These are phyloP conservation scores for Aspiorhynchus laticeps DNA, from an alignment of 2,113 vertebrate species.

Conservation along the genomic window DNA sequence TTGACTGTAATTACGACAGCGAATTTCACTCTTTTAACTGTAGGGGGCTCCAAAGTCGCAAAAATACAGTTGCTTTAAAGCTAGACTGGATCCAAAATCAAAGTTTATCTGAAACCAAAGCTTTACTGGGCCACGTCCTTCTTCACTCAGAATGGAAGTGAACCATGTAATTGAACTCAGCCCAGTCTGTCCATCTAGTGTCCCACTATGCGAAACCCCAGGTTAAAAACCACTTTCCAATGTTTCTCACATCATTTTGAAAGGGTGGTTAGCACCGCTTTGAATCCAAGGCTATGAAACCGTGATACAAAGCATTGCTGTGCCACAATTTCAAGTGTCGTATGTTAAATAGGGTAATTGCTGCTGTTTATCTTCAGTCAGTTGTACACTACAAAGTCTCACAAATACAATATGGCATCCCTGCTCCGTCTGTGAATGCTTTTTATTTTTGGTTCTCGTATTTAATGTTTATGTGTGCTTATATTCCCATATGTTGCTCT, in stretches of 20 bases:
- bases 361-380: constrained; percentile 3
- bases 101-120: constrained; percentile 21
- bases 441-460: constrained; percentile 28
- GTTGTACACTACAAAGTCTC: background rate
- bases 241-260: background rate
- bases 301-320: background rate
- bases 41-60: background rate
- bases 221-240: background rate
- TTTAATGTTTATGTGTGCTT: constrained; percentile 34
- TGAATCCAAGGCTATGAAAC: background rate
- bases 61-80: background rate
- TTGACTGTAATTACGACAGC: background rate
- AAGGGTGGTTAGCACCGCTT: background rate
- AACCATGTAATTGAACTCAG: background rate
- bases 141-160: background rate
- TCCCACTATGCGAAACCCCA: background rate
- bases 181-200: background rate
- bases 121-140: background rate
- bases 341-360: background rate
- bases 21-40: background rate
- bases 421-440: constrained; percentile 4
- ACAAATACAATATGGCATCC: constrained; percentile 19
- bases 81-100: constrained; percentile 9
- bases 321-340: constrained; percentile 3
- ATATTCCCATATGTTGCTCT: constrained; percentile 41